Evolutionary conservation across 2,797 vertebrate genomes (phyloP).

Genomic region (Champsocephalus esox): DNA sequence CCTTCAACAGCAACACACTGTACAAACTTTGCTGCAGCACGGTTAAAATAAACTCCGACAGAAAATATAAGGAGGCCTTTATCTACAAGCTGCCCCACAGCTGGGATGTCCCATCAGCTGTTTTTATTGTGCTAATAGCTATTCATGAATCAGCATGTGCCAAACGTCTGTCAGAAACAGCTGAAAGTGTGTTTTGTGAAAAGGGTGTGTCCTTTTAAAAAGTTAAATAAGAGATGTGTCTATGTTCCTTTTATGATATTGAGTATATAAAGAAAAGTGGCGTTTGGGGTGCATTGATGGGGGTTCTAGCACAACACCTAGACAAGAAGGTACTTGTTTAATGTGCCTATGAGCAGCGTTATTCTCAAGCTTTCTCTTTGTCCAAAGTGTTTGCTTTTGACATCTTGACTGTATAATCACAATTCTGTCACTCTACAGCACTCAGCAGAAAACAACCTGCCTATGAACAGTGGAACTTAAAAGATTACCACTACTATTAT

Average conservation of each 20-base stretch:
- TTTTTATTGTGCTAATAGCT: conserved; percentile 11
- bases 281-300: conserved; percentile 9
- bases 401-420: conserved; percentile 45
- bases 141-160: conserved; percentile 60
- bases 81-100: conserved; percentile 3
- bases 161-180: conserved; percentile 54
- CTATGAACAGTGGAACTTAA: conserved; percentile 18
- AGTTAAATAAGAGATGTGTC: conserved; percentile 34
- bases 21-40: conserved; percentile 36
- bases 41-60: conserved; percentile 7
- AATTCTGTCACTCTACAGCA: conserved; percentile 29
- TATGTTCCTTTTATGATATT: conserved; percentile 43
- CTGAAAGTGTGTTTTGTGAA: conserved; percentile 54
- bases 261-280: conserved; percentile 27
- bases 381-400: conserved; percentile 50
- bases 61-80: conserved; percentile 20
- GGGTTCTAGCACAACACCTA: conserved; percentile 33
- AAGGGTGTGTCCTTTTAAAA: conserved; percentile 32
- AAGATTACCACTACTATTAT: conserved; percentile 30
- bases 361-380: conserved; percentile 33
- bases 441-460: conserved; percentile 38
- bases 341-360: conserved; percentile 54
- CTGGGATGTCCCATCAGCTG: conserved; percentile 11
- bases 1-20: conserved; percentile 24
- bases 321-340: conserved; percentile 32